Evolutionary conservation across 53 echinoderm and acorn worm species (phyloP).

Genomic region (Crossaster papposus): DNA sequence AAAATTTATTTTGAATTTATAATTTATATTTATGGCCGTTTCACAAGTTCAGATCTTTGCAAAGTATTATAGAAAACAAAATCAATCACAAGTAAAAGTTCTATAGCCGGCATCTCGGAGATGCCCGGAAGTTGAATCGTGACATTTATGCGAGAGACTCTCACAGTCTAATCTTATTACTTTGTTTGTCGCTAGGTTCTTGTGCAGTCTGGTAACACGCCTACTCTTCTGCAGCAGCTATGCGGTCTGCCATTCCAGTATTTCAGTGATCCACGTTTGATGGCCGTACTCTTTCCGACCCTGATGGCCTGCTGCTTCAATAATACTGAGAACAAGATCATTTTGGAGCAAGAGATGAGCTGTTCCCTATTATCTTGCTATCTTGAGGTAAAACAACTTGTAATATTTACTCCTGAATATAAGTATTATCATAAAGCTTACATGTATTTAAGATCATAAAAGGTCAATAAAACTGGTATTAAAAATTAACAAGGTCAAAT

Average conservation of each 20-base stretch:
- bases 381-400: slow-evolving; percentile 76
- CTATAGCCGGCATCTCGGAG: no score
- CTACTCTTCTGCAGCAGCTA: slow-evolving; percentile 95
- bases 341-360: slow-evolving; percentile 98
- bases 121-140: no score
- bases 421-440: no score
- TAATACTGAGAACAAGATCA: slow-evolving; percentile 88
- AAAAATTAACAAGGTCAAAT: no score
- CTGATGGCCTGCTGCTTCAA: slow-evolving; percentile 99
- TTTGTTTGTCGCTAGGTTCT: slow-evolving; percentile 30
- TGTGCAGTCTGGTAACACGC: slow-evolving; percentile 72
- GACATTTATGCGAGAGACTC: no score
- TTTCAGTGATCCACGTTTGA: slow-evolving; percentile 93
- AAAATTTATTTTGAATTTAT: no score
- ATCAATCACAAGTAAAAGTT: no score
- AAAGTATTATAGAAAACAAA: no score
- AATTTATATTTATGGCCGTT: no score
- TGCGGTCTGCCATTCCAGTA: slow-evolving; percentile 98
- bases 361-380: slow-evolving; percentile 85
- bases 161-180: neutral
- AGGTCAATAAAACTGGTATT: no score
- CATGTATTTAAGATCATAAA: no score
- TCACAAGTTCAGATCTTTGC: no score
- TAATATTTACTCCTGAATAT: neutral
- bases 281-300: slow-evolving; percentile 83